phyloP scores from a whole-genome alignment of 2,113 vertebrate species.

The Chiloscyllium plagiosum region DNA sequence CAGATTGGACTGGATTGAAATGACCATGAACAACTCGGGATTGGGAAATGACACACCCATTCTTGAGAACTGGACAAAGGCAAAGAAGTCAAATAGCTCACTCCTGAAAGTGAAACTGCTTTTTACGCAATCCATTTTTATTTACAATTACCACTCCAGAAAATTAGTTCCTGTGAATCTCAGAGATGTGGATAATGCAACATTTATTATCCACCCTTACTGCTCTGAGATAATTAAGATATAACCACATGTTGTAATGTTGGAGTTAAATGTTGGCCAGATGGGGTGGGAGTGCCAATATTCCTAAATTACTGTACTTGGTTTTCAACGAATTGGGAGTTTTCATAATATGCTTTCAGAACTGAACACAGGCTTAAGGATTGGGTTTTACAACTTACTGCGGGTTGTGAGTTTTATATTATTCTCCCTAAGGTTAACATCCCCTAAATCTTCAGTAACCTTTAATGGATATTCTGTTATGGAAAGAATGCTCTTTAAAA shows the following conservation, averaged over 20 bases:
- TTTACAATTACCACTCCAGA: neutral
- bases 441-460: neutral
- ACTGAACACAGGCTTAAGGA: neutral
- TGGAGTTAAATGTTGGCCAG: neutral
- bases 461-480: neutral
- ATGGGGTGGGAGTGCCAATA: neutral
- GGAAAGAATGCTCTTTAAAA: neutral
- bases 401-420: neutral
- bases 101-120: neutral
- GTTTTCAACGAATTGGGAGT: neutral
- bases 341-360: neutral
- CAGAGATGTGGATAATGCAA: neutral
- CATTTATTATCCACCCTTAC: neutral
- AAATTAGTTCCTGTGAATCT: neutral
- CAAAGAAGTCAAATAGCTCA: neutral
- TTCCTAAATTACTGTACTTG: neutral
- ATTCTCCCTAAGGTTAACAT: neutral
- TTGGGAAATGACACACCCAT: neutral
- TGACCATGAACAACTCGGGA: neutral
- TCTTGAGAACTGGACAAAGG: neutral
- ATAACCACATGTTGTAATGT: neutral
- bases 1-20: neutral
- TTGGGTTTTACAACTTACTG: neutral
- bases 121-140: neutral
- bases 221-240: neutral